Evolutionary conservation across 2,113 vertebrate species (phyloP).

Genomic region (Procavia capensis): DNA sequence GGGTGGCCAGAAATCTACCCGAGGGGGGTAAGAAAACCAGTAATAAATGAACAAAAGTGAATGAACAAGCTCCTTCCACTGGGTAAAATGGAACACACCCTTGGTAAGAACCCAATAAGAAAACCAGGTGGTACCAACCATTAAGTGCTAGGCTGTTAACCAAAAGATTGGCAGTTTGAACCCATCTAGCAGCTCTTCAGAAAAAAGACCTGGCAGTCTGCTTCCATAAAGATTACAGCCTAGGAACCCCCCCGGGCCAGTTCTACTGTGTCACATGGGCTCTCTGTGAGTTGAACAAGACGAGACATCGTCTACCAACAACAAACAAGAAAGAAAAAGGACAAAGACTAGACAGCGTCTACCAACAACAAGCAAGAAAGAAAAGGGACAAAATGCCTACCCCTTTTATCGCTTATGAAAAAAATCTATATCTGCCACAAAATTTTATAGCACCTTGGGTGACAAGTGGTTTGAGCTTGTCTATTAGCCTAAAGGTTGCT

Average conservation of each 20-base stretch:
- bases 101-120: neutral
- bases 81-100: neutral
- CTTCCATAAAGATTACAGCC: too few relatives aligned
- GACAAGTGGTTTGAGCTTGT: too few relatives aligned
- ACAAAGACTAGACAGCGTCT: neutral
- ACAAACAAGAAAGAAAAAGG: slow-evolving; percentile 12
- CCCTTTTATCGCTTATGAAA: neutral
- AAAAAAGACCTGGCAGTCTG: too few relatives aligned
- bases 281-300: too few relatives aligned
- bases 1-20: neutral
- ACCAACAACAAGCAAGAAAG: neutral
- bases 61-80: neutral
- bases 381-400: slow-evolving; percentile 23
- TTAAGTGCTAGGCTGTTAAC: too few relatives aligned
- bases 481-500: neutral
- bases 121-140: neutral
- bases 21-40: neutral
- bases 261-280: too few relatives aligned
- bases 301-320: too few relatives aligned
- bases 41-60: neutral
- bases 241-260: too few relatives aligned
- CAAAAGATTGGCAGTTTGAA: too few relatives aligned
- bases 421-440: neutral
- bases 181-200: too few relatives aligned
- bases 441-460: neutral